These are phyloP conservation scores for Achatina immaculata DNA, from an alignment of 1,140 invertebrate species.

Conservation along the genomic window DNA sequence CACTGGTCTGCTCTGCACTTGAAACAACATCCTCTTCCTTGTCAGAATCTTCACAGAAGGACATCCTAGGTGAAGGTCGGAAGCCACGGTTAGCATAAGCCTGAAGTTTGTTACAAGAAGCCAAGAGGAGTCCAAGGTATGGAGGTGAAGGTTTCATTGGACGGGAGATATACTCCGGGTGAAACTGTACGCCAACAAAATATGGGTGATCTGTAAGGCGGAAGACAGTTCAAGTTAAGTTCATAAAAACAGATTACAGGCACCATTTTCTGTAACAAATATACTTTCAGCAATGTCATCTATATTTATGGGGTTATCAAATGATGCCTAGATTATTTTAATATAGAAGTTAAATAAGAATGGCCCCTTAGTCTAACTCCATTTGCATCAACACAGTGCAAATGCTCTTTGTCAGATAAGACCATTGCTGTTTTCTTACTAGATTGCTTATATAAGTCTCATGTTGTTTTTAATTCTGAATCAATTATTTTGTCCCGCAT, in stretches of 20 bases:
- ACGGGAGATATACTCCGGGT: constrained; percentile 96
- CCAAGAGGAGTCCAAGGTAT: constrained; percentile 93
- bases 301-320: no score
- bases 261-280: neutral
- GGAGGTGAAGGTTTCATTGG: constrained; percentile 94
- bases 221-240: constrained; percentile 21
- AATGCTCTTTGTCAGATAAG: no score
- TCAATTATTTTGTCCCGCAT: no score
- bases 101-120: constrained; percentile 59
- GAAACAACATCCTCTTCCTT: constrained; percentile 41
- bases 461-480: no score
- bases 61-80: constrained; percentile 62
- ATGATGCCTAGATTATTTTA: no score
- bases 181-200: constrained; percentile 96
- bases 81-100: constrained; percentile 55
- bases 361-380: no score
- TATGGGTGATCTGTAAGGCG: constrained; percentile 82
- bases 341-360: no score
- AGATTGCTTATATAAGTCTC: no score
- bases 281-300: no score
- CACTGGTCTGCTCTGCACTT: no score
- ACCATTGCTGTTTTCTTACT: no score
- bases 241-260: neutral
- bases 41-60: constrained; percentile 58
- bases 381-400: no score